Evolutionary conservation across 1,140 invertebrate genomes (phyloP), one percentile per base, ranked within the genome.

Genomic region (Brachionus manjavacas): DNA sequence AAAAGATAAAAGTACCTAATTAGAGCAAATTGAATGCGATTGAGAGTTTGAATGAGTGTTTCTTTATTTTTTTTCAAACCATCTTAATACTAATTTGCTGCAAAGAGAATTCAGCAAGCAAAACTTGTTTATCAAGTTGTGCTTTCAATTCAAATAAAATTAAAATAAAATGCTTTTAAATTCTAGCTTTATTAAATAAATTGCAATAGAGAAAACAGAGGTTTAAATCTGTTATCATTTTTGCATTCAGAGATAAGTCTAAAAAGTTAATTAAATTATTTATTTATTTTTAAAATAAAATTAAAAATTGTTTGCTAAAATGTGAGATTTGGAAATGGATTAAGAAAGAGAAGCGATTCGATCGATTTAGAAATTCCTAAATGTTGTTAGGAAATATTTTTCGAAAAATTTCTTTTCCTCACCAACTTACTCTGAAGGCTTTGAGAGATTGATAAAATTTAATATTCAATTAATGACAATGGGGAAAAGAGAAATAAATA

Each of bases 211-310:
- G 49, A 79, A 31, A 76, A 68, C 79, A 81, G 79, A 81, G 52
- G 49, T 28, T 81, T 46, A 81, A 52, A 39, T 81, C 79, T 81
- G 79, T 68, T 81, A 81, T 81, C 79, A 64, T 35, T 76, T 35
- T 49, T 76, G n/a, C 46, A 74, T 74, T 74, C 28, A 14, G 25
- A 76, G 46, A 49, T 49, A 35, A 76, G 46, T 76, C 28, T 76
- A 76, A 49, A 49, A 41, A 49, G 12, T 76, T 76, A 25, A 76
- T 49, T 25, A 74, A 74, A 49, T 43, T 31, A 12, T 49, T 28
- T 12, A 23, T 76, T 49, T 46, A 14, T 76, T 49, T 76, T 49
- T 35, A 3, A 23, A 49, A 35, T 28, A 12, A 25, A 76, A 76
- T 49, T 35, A 49, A 74, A 76, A 49, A 23, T 25, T 6, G 20